Evolutionary conservation across 2,888 invertebrate species (phyloP), one percentile per base, ranked within the genome.

Genomic region (Limnephilus marmoratus): DNA sequence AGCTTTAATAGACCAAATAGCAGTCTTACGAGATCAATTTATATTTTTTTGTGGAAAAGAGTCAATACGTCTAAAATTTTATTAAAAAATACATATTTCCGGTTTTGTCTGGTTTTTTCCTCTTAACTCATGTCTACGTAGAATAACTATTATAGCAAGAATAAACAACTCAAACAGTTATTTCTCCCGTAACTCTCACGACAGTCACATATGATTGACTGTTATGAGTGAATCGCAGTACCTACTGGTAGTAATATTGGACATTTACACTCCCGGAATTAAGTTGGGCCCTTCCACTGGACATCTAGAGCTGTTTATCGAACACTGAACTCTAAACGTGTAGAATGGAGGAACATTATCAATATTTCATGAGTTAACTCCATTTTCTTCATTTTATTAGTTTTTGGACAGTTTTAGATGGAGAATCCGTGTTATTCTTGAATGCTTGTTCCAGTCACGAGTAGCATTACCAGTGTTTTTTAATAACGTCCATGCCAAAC

Each of bases 131-230:
- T 37, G 37, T 18, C 34, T 24, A 37, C 37, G 4, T 34, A 24
- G 2, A 37, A 37, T 34, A 34, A 83, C 37, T 83, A 68, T 24
- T 41, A 41, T 37, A 68, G 3, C 13, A 37, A 41, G 83, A 68
- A 90, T 90, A 92, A 90, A 92, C 87, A 92, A 92, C 81, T 85
- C 87, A 53, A 37, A 92, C 81, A 90, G 85, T 80, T 81, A 82
- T 49, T 90, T 90, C 82, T 90, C 53, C 90, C 81, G 92, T 90
- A 86, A 90, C 92, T 86, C 90, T 90, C 90, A 92, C 90, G 45
- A 82, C 45, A 53, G 31, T 37, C 92, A 41, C 15, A 90, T 90
- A 90, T 86, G 83, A 83, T 12, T 24, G 37, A 83, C 83, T 83
- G 37, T 91, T 91, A 87, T 86, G 87, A 87, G 34, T 7, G 86